Evolutionary conservation across 2,797 vertebrate genomes (phyloP), one percentile per base, ranked within the genome.

Genomic region (Molossus molossus): DNA sequence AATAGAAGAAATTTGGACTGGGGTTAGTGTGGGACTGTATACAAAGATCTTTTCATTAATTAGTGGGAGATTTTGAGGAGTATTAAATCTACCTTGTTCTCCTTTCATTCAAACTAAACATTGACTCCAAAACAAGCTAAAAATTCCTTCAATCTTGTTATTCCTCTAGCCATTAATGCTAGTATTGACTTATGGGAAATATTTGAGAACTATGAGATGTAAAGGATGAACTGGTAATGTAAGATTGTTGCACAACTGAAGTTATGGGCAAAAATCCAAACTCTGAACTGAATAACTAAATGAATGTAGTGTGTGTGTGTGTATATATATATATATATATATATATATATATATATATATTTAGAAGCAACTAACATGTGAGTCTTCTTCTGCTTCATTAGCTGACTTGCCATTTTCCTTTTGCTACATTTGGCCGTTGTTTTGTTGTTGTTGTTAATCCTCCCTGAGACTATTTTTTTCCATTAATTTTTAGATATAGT

Each of bases 211-310:
- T 77, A 60, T 72, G 9, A 93, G 60, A 53, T 72, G 11, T 87
- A 55, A 81, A 77, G 27, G 69, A 48, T 82, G 18, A 55, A 77
- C 29, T 80, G 9, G 18, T 27, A 92, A 87, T 80, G 76, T 69
- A 89, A 14, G 17, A 88, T 76, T 91, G 8, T 80, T 75, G 94
- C 57, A 77, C 48, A 89, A 50, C 50, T 82, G 53, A 94, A 92
- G 4, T 23, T 87, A 70, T 50, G 11, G 37, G 18, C 29, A 93
- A 94, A 83, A 82, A 72, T 73, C 27, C 27, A 64, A 77, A 87
- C 3, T 29, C 11, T 81, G 14, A 69, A 62, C 13, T 73, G 10
- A 84, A 57, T 85, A 73, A 73, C 57, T 69, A 95, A 94, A 48
- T 76, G 6, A 67, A 37, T 75, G 6, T 65, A 83, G 8, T 65